These are phyloP conservation scores for Pachyuromys duprasi DNA, from an alignment of 2,797 vertebrate genomes.

Conservation along the genomic window DNA sequence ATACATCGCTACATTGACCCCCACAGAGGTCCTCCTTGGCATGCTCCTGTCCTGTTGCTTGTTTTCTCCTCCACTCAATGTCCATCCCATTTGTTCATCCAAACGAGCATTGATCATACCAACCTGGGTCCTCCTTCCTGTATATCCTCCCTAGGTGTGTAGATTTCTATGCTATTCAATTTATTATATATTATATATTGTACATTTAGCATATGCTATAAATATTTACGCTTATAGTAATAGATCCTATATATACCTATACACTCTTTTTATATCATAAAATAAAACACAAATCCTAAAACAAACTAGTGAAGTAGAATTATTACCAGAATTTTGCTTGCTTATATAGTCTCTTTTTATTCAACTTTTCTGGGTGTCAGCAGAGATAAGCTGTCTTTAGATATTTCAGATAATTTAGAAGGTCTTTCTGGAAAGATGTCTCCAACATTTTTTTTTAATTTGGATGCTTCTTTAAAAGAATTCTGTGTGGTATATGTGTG, in stretches of 20 bases:
- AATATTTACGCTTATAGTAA: not conserved
- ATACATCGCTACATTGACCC: too few relatives aligned
- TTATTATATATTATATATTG: not conserved
- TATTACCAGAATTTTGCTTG: not conserved
- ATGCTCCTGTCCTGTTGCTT: too few relatives aligned
- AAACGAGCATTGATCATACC: too few relatives aligned
- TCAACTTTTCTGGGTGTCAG: not conserved
- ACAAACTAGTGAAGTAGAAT: not conserved
- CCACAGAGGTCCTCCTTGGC: too few relatives aligned
- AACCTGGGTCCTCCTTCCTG: too few relatives aligned
- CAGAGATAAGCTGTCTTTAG: not conserved
- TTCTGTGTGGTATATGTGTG: not conserved
- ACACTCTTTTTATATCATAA: not conserved
- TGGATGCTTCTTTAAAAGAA: not conserved
- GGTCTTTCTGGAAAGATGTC: not conserved
- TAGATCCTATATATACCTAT: not conserved
- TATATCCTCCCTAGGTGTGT: too few relatives aligned
- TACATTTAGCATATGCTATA: not conserved
- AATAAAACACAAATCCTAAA: not conserved
- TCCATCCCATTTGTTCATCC: too few relatives aligned
- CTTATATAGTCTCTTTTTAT: not conserved
- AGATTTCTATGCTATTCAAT: constrained; percentile 15
- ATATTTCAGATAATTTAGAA: not conserved
- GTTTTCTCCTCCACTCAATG: too few relatives aligned
- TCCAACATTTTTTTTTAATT: not conserved